Percentiles rank a stretch among this genome's conserved stretches.
phyloP scores from a whole-genome alignment of 1,140 invertebrate species.

The Anastrepha ludens region DNA sequence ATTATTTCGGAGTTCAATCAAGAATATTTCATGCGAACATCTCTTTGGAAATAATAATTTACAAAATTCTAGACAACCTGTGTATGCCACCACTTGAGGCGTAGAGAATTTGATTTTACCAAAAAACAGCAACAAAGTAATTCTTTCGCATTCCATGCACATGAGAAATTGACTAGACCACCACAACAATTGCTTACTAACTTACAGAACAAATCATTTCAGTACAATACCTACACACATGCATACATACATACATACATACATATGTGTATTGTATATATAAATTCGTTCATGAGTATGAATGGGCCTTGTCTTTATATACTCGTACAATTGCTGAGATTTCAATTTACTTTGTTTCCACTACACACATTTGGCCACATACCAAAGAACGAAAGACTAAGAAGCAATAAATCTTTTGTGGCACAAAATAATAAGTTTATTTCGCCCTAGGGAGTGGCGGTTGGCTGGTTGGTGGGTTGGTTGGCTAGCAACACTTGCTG shows the following conservation, averaged over 20 bases:
- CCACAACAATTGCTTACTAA: neutral
- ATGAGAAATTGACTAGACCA: neutral
- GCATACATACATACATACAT: neutral
- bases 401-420: constrained; percentile 32
- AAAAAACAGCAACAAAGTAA: neutral
- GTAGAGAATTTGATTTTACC: neutral
- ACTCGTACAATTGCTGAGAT: neutral
- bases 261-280: neutral
- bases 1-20: too few relatives aligned
- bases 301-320: neutral
- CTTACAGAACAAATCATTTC: neutral
- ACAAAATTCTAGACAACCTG: neutral
- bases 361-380: neutral
- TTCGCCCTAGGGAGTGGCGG: constrained; percentile 38
- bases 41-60: neutral
- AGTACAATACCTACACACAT: too few relatives aligned
- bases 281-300: neutral
- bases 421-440: constrained; percentile 44
- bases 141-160: neutral
- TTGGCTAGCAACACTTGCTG: too few relatives aligned
- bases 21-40: neutral
- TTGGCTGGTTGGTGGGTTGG: neutral
- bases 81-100: neutral
- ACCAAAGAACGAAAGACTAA: neutral
- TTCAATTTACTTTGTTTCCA: constrained; percentile 43